These are phyloP conservation scores for Cinclus mexicanus DNA, from an alignment of 2,113 vertebrate species.

Conservation along the genomic window DNA sequence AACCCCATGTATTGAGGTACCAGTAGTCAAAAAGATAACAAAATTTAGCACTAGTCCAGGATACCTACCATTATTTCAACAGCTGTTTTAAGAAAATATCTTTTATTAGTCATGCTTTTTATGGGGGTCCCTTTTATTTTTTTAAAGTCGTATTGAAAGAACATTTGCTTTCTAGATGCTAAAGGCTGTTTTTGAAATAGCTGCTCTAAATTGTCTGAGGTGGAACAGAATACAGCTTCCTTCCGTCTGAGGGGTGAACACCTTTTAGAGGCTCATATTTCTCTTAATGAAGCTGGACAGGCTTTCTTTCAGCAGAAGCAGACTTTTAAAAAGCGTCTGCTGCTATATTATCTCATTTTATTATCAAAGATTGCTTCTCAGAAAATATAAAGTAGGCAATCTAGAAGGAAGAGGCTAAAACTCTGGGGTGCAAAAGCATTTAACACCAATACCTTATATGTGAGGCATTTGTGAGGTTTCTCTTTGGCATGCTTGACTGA, in stretches of 20 bases:
- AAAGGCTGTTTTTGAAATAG: not conserved
- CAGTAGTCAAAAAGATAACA: not conserved
- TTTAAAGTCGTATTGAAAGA: not conserved
- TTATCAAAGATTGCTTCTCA: not conserved
- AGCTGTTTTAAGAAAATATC: not conserved
- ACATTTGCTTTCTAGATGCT: not conserved
- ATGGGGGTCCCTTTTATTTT: not conserved
- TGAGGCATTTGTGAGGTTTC: not conserved
- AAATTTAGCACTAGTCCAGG: not conserved
- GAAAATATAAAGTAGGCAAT: not conserved
- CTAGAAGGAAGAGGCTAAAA: not conserved
- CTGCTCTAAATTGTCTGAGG: conserved; percentile 8
- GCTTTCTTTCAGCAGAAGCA: not conserved
- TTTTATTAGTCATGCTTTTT: not conserved
- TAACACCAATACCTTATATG: not conserved
- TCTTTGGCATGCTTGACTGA: not conserved
- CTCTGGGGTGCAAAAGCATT: not conserved
- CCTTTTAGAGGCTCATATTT: conserved; percentile 9
- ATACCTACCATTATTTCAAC: not conserved
- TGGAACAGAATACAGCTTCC: not conserved
- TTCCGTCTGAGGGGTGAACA: not conserved
- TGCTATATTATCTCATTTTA: conserved; percentile 2
- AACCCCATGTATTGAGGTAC: not conserved
- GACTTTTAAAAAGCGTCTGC: not conserved
- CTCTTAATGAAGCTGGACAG: conserved; percentile 8